Base-by-base conservation (phyloP, 2,113 vertebrate species). In the Tragelaphus strepsiceros region DNA sequence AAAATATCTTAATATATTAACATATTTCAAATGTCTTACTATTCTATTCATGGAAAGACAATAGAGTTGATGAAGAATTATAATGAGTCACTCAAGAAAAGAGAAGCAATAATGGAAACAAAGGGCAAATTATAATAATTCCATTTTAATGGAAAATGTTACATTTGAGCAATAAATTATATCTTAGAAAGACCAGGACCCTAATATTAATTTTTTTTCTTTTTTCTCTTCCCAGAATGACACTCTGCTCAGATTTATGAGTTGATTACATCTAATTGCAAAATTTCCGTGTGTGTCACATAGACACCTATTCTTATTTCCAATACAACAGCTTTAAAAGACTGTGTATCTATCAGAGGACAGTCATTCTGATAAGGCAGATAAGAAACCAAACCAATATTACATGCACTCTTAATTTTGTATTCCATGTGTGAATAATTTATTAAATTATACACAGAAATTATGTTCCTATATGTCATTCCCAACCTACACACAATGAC, bases 41-140 rank as follows among this genome's bases (percentile, higher is more conserved):
- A 88, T 74, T 82, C 96, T 96, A 86, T 93, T 96, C 62, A 74
- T 77, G 30, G 87, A 81, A 94, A 96, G 22, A 90, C 81, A 88
- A 91, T 56, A 84, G 43, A 96, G 59, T 24, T 96, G 84, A 88
- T 64, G 12, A 96, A 95, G 54, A 32, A 81, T 88, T 81, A 54
- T 53, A 91, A 93, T 91, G 81, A 97, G 15, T 93, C 53, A 91
- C 35, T 89, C 21, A 91, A 81, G 35, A 54, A 71, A 96, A 85
- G 43, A 82, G 64, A 35, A 58, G 13, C 54, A 93, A 91, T 85
- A 77, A 82, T 43, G 86, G 62, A 96, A 96, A 74, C 64, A 93
- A 96, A 84, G 39, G 14, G 14, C 1, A 86, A 92, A 93, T 91
- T 94, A 85, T 61, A 94, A 88, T 80, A 93, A 71, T 91, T 81